Base-by-base conservation (phyloP, 2,797 vertebrate species). In the Glyptemys insculpta region DNA sequence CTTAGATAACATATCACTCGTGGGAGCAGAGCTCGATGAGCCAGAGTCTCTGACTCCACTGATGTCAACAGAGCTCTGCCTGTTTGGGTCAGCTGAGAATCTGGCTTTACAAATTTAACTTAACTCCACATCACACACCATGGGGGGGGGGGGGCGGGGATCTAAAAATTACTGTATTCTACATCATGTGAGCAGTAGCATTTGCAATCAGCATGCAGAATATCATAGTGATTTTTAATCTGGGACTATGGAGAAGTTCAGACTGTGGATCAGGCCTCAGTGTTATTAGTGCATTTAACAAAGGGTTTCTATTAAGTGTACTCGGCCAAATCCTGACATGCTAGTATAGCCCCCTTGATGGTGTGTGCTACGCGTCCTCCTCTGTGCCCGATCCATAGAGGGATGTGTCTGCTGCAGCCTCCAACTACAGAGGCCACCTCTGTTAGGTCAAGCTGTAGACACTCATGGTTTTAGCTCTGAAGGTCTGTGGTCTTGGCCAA, bases 251-350 rank as follows among this genome's bases (percentile, higher is more conserved):
- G 54, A 85, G 37, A 65, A 81, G 57, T 29, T 79, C 81, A 65
- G 8, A 56, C 37, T 56, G 37, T 47, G 41, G 31, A 29, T 81
- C 50, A 74, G 86, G 49, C 34, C 62, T 62, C 47, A 87, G 31
- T 37, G 57, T 86, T 56, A 85, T 82, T 27, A 85, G 65, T 86
- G 81, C 27, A 90, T 50, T 23, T 88, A 79, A 59, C 16, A 50
- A 57, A 68, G 53, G 27, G 74, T 86, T 91, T 59, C 27, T 78
- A 65, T 92, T 72, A 16, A 41, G 91, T 90, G 90, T 82, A 84
- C 18, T 34, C 0, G 2, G 19, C 34, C 49, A n/a, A 85, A 44
- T 23, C 88, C 87, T 47, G n/a, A 52, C 65, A 83, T 21, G 18
- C 25, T 7, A 41, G 72, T 56, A 16, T 62, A 29, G 83, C 72